Evolutionary conservation across 2,888 invertebrate genomes (phyloP), one percentile per base, ranked within the genome.

Genomic region (Parnassius apollo): DNA sequence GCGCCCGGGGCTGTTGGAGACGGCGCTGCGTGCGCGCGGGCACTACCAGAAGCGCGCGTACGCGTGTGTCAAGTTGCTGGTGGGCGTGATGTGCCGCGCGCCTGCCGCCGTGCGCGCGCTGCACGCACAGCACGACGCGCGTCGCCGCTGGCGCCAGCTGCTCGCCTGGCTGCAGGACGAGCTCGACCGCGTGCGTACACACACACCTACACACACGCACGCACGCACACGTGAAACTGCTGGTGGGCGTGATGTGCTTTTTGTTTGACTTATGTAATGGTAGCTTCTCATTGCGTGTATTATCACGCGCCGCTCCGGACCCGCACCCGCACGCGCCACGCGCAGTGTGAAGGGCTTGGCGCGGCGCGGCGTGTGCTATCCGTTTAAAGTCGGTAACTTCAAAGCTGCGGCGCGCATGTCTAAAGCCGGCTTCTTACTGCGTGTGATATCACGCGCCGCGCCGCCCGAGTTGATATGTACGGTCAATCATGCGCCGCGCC

Each of bases 11-110:
- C 93, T 99, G 61, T 94, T 99, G 74, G 98, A 99, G 81, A 98
- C 97, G 63, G 98, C 98, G 78, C 94, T 96, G 73, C 95, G 97
- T 66, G 96, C 97, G 65, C 98, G 98, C 88, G 96, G 96, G 69
- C 98, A 98, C 89, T 98, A 98, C 89, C 98, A 98, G 87, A 98
- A 98, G 90, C 94, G 98, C 69, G 98, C 98, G 68, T 99, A 99
- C 92, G 98, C 98, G 86, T 98, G 98, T 90, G 97, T 99, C 68
- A 99, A 99, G 92, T 96, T 98, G 82, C 94, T 99, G 92, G 98
- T 98, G 68, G 95, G 96, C 72, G 93, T 98, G 69, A 98, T 98
- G 93, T 94, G 95, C 75, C 95, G 96, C 85, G 97, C 97, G 83
- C 94, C 95, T 62, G 93, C 95, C 66, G 97, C 97, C 35, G 94